phyloP scores from a whole-genome alignment of 2,113 vertebrate species.

The Lucifuga dentata region DNA sequence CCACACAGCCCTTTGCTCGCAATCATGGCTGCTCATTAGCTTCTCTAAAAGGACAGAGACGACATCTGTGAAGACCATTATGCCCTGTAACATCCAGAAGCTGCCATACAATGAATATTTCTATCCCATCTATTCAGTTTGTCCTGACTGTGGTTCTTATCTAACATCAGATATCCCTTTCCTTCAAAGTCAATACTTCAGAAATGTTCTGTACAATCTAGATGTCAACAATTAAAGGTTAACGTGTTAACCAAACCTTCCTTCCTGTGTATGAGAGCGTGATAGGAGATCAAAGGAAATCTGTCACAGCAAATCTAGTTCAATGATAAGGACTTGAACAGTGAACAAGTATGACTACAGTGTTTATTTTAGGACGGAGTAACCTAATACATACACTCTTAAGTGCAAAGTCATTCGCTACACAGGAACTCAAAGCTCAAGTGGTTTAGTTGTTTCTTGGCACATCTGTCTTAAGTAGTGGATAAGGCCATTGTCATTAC shows the following conservation, averaged over 20 bases:
- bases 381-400: slow-evolving; percentile 50
- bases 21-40: slow-evolving; percentile 76
- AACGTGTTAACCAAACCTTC: slow-evolving; percentile 58
- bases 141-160: slow-evolving; percentile 55
- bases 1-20: slow-evolving; percentile 59
- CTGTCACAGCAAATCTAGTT: slow-evolving; percentile 60
- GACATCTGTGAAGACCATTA: slow-evolving; percentile 82
- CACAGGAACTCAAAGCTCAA: slow-evolving; percentile 57
- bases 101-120: slow-evolving; percentile 60
- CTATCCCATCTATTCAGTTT: slow-evolving; percentile 48
- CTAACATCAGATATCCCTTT: slow-evolving; percentile 58
- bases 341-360: slow-evolving; percentile 46
- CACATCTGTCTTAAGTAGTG: slow-evolving; percentile 54
- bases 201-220: slow-evolving; percentile 37
- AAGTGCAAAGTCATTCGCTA: slow-evolving; percentile 44
- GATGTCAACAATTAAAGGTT: slow-evolving; percentile 51
- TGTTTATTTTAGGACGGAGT: slow-evolving; percentile 50
- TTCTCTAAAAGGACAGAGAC: slow-evolving; percentile 71
- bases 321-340: slow-evolving; percentile 52
- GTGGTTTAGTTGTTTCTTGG: slow-evolving; percentile 69
- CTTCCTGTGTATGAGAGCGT: slow-evolving; percentile 38
- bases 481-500: slow-evolving; percentile 64
- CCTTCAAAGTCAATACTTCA: slow-evolving; percentile 59
- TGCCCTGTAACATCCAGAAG: slow-evolving; percentile 66
- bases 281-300: slow-evolving; percentile 37